A percentile compares a stretch with the other conserved stretches of the same genome.
These are phyloP conservation scores for Meriones psammophilus DNA, from an alignment of 2,797 vertebrate species.

Conservation along the genomic window DNA sequence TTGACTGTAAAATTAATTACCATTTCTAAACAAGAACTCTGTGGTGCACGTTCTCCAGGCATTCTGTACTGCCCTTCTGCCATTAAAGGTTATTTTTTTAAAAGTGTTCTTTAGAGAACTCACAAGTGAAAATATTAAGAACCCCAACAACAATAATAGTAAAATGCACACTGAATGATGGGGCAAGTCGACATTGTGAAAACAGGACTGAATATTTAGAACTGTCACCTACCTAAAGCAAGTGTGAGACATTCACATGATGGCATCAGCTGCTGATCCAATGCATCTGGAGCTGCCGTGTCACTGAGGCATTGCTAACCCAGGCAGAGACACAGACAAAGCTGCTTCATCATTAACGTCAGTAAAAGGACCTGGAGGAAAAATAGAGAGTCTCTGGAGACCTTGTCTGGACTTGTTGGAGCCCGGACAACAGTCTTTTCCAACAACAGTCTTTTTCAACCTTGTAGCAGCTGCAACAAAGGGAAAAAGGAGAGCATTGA, in stretches of 20 bases:
- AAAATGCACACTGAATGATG: conserved; percentile 56
- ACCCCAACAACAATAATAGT: conserved; percentile 45
- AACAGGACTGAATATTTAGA: conserved; percentile 83
- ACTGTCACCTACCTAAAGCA: conserved; percentile 84
- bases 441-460: conserved; percentile 75
- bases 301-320: conserved; percentile 74
- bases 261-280: conserved; percentile 85
- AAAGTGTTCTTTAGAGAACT: conserved; percentile 68
- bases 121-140: conserved; percentile 71
- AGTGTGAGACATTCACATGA: conserved; percentile 85
- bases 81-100: conserved; percentile 76
- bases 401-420: conserved; percentile 85
- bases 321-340: conserved; percentile 77
- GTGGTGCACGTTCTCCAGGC: conserved; percentile 81
- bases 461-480: conserved; percentile 77
- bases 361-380: conserved; percentile 81
- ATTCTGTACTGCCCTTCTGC: conserved; percentile 70
- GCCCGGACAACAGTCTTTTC: conserved; percentile 82
- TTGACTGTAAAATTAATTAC: conserved; percentile 86
- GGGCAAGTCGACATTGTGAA: conserved; percentile 72
- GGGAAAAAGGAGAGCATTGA: conserved; percentile 68
- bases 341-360: conserved; percentile 76
- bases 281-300: conserved; percentile 75
- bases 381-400: conserved; percentile 74
- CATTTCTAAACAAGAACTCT: conserved; percentile 84